Base-by-base conservation (phyloP, 1,140 invertebrate species). In the Dolichoris vasculosae region DNA sequence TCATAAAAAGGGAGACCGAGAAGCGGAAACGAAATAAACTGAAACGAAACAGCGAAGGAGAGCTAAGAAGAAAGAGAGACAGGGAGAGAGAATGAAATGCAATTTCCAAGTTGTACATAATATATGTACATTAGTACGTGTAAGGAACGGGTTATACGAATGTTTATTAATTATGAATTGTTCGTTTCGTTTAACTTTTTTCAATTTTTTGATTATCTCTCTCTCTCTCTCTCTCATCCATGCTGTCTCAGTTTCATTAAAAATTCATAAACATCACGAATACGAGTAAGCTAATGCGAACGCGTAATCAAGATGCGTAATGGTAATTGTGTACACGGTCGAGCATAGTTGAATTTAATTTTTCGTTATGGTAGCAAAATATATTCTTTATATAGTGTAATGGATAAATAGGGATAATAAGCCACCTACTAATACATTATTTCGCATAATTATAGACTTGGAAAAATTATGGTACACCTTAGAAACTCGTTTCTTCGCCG, bases 151-250 rank as follows among this genome's bases (percentile, higher is more conserved):
- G 82, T 77, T 83, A 40, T 48, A 71, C 82, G 38, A 63, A 77
- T 51, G 82, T 75, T 75, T 75, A 84, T 84, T 84, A 84, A 78
- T 84, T 78, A 84, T 84, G 75, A 84, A 84, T 84, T 84, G 75
- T 84, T 76, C 55, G 59, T 64, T 71, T 40, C 79, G 64, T 81
- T 69, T 46, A 40, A n/a, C 35, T 82, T 82, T 82, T 48, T 59
- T 38, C 55, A 32, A 26, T 82, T n/a, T 51, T 55, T 67, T 69
- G n/a, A 43, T 3, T 32, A 40, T 23, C 38, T 3, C 20, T 48
- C 59, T 51, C 35, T 43, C 80, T 71, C 30, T 55, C 20, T 43
- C 38, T 51, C 80, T 71, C 51, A 51, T 23, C 11, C 81, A 35
- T 23, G 46, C 46, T 23, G n/a, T n/a, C 55, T 26, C 15, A 32